Percentiles rank a stretch among this genome's conserved stretches.
Conservation (phyloP, 2,888 invertebrate species). For the Polymixis lichenea region DNA sequence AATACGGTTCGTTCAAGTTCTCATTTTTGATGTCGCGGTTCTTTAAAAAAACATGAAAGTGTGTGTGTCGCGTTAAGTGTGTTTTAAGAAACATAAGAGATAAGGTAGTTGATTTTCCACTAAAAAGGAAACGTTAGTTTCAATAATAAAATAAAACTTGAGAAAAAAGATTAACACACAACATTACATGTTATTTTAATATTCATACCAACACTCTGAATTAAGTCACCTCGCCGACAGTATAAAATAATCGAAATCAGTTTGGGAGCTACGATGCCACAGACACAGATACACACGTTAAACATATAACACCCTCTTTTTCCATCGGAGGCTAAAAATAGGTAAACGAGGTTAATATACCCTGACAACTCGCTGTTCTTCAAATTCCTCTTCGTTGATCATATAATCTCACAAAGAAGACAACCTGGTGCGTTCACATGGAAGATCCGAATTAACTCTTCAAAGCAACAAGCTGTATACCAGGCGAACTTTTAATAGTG, state of each 20-base stretch:
- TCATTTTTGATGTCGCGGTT: not conserved
- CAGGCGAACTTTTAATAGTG: slow-evolving; percentile 64
- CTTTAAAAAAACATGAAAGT: not conserved
- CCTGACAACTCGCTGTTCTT: not conserved
- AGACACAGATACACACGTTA: no score
- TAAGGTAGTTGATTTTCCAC: not conserved
- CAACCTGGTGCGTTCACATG: slow-evolving; percentile 37
- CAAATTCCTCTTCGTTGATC: slow-evolving; percentile 38
- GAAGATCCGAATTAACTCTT: slow-evolving; percentile 54
- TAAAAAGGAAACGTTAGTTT: not conserved
- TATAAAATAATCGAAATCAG: no score
- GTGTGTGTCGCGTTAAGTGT: no score
- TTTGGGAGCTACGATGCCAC: no score
- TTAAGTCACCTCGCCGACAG: no score
- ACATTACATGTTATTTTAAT: not conserved
- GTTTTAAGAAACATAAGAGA: not conserved
- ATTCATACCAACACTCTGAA: not conserved
- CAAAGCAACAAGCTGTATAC: slow-evolving; percentile 44
- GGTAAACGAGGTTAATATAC: not conserved
- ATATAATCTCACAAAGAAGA: slow-evolving; percentile 43
- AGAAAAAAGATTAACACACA: not conserved
- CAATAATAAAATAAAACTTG: not conserved
- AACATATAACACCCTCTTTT: no score
- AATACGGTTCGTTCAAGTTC: slow-evolving; percentile 14
- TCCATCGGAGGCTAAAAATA: not conserved